Evolutionary conservation across 2,113 vertebrate species (phyloP), one percentile per base, ranked within the genome.

Genomic region (Macrotis lagotis): DNA sequence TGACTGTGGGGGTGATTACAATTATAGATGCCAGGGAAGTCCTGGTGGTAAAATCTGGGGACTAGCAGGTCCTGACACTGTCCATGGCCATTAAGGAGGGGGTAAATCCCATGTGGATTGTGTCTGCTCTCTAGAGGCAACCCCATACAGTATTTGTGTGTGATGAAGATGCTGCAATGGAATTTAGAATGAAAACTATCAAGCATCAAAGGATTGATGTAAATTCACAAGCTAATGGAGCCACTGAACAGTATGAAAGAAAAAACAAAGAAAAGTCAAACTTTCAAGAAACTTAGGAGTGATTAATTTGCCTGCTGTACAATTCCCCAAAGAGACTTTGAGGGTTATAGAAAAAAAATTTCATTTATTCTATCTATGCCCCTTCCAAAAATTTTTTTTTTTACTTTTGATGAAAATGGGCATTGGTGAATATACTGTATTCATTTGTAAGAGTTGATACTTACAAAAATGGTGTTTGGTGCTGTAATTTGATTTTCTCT

Each of bases 11-110:
- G 24, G 99, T 99, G 31, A 99, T 99, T 94, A 99, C 99, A 14
- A 99, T 99, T 93, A 99, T 99, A 99, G 99, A 99, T 50, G 99
- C 99, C 89, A 99, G 98, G 98, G 99, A 99, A 99, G 99, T 99
- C 95, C 99, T 99, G 99, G 99, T 99, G 96, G 99, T 99, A 12
- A 99, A 99, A 98, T 99, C 99, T 0, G 99, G 99, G 89, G 99
- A 99, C 48, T 99, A 99, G 98, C 99, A 99, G 98, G 99, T 99
- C 0, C 99, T 99, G 96, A 99, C 99, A 74, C 53, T 99, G 83
- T 99, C 99, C 98, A 99, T 99, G 98, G 99, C 99, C 95, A 99
- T 99, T 0, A 99, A 99, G 97, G 99, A 99, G 5, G 99, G 99
- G 0, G 98, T 99, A 89, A 99, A 99, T 98, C 99, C 99, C 97